Evolutionary conservation across 1,140 invertebrate genomes (phyloP).

Genomic region (Chironomus tepperi): DNA sequence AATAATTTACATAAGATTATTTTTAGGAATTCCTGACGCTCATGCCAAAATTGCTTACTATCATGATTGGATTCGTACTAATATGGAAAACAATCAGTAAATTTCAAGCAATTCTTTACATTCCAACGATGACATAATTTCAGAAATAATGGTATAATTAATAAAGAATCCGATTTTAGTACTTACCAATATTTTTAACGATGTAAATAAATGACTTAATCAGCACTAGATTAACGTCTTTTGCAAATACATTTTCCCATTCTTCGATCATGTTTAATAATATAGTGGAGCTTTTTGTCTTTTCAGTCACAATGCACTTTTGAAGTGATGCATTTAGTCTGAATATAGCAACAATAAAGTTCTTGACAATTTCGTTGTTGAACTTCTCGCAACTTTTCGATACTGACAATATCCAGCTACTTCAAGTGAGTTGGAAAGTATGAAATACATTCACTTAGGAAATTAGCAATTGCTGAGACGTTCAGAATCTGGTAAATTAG

Average conservation of each 20-base stretch:
- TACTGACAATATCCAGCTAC: conserved; percentile 48
- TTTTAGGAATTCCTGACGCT: conserved; percentile 42
- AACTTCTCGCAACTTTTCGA: conserved; percentile 40
- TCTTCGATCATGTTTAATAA: conserved; percentile 45
- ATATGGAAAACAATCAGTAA: background rate
- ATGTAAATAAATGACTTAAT: conserved; percentile 43
- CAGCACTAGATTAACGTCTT: conserved; percentile 43
- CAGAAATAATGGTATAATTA: too few species aligned
- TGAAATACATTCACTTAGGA: conserved; percentile 40
- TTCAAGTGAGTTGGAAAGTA: conserved; percentile 42
- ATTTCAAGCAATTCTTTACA: conserved; percentile 32
- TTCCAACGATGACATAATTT: too few species aligned
- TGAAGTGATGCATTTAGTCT: conserved; percentile 44
- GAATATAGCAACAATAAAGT: conserved; percentile 43
- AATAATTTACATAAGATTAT: background rate
- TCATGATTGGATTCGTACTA: conserved; percentile 36
- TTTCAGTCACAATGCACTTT: conserved; percentile 41
- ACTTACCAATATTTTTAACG: conserved; percentile 32
- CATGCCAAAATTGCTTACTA: conserved; percentile 41
- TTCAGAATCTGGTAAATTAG: too few species aligned
- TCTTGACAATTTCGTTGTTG: conserved; percentile 40
- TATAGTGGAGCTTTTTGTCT: conserved; percentile 40
- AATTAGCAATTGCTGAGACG: conserved; percentile 39
- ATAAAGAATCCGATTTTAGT: conserved; percentile 19
- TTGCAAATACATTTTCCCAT: conserved; percentile 49